phyloP scores from a whole-genome alignment of 2,113 vertebrate genomes.

The Diphyllodes magnificus region DNA sequence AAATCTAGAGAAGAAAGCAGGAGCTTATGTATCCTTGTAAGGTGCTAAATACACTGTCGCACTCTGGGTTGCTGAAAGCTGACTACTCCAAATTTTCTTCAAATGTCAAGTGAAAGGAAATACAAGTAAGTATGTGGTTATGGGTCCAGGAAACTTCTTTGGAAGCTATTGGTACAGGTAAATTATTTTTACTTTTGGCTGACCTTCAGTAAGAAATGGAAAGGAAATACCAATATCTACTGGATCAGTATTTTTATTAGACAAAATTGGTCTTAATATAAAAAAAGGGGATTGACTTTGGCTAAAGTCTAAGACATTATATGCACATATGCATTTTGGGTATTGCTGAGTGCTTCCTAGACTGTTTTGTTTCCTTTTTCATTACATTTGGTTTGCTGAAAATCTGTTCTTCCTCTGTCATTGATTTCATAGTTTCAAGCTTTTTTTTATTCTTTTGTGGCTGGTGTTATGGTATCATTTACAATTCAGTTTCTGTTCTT shows the following conservation, averaged over 20 bases:
- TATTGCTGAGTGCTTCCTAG: constrained; percentile 1
- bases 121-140: constrained; percentile 13
- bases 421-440: background rate
- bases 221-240: constrained; percentile 50
- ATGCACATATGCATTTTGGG: background rate
- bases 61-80: background rate
- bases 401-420: background rate
- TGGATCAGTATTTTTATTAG: constrained; percentile 50
- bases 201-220: constrained; percentile 32
- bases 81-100: background rate
- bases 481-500: background rate
- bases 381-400: constrained; percentile 1
- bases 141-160: constrained; percentile 24
- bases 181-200: constrained; percentile 61
- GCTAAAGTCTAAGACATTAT: background rate
- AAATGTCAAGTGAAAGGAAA: constrained; percentile 15
- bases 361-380: background rate
- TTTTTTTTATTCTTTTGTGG: background rate
- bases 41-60: background rate
- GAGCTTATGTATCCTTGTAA: background rate
- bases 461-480: background rate
- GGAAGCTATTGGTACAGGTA: constrained; percentile 25
- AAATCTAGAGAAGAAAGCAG: background rate
- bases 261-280: constrained; percentile 1
- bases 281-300: constrained; percentile 45